phyloP scores from a whole-genome alignment of 2,797 vertebrate species.

The Fratercula arctica region DNA sequence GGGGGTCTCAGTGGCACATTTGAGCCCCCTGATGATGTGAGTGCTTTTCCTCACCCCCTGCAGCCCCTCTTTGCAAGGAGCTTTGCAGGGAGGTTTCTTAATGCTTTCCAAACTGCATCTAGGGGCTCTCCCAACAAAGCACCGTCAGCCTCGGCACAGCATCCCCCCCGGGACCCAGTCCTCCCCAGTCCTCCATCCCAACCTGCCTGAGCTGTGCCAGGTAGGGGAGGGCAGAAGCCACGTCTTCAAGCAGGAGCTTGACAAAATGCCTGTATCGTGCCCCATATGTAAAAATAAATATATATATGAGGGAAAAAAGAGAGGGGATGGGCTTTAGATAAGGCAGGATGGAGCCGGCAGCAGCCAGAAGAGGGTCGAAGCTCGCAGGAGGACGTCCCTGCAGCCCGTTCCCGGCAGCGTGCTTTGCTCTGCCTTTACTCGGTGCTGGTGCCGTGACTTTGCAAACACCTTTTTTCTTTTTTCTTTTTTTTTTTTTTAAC shows the following conservation, averaged over 20 bases:
- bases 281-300: neutral
- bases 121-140: neutral
- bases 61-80: neutral
- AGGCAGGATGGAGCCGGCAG: neutral
- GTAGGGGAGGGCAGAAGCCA: too few relatives aligned
- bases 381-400: neutral
- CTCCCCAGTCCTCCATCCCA: neutral
- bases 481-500: neutral
- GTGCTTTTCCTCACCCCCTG: neutral
- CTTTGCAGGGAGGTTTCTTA: neutral
- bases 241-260: fast-evolving
- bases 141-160: fast-evolving
- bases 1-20: neutral
- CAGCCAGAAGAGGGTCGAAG: neutral
- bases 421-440: neutral
- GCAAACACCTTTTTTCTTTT: neutral
- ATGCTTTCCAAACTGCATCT: neutral
- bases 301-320: fast-evolving
- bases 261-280: fast-evolving
- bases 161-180: neutral
- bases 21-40: fast-evolving
- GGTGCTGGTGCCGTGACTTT: fast-evolving
- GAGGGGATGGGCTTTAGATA: neutral
- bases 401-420: neutral
- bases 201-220: neutral